Conservation (phyloP, 1,140 invertebrate species). For the Acromyrmex echinatior region DNA sequence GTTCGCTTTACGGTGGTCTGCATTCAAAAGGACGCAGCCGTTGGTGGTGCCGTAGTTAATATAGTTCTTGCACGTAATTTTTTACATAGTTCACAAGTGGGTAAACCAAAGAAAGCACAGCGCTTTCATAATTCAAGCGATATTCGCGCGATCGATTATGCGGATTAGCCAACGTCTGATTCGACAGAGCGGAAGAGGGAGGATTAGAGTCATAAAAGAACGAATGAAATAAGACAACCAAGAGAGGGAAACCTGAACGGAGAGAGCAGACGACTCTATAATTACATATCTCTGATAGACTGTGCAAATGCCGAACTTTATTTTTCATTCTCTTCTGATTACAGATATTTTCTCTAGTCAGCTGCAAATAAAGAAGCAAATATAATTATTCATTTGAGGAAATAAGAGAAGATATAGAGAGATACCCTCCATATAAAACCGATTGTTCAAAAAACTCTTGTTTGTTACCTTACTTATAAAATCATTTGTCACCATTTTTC, state of each 20-base stretch:
- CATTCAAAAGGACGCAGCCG: slow-evolving; percentile 41
- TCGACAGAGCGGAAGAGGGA: slow-evolving; percentile 23
- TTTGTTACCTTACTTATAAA: neutral
- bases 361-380: slow-evolving; percentile 50
- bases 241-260: neutral
- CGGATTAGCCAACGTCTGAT: slow-evolving; percentile 50
- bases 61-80: slow-evolving; percentile 46
- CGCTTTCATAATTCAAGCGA: slow-evolving; percentile 51
- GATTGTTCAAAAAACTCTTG: neutral
- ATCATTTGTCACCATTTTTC: neutral
- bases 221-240: slow-evolving; percentile 40
- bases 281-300: slow-evolving; percentile 77
- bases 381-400: slow-evolving; percentile 49
- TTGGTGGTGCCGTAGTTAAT: slow-evolving; percentile 5
- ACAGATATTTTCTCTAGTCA: slow-evolving; percentile 47
- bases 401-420: slow-evolving; percentile 68
- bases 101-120: slow-evolving; percentile 6
- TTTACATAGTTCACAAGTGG: slow-evolving; percentile 1
- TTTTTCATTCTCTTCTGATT: slow-evolving; percentile 35
- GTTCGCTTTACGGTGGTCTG: slow-evolving; percentile 54
- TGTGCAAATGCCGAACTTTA: slow-evolving; percentile 34
- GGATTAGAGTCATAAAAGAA: slow-evolving; percentile 32
- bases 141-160: slow-evolving; percentile 55
- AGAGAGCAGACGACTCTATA: slow-evolving; percentile 50
- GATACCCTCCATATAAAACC: slow-evolving; percentile 8